phyloP scores from a whole-genome alignment of 2,797 vertebrate genomes.

The Naso thynnoides region DNA sequence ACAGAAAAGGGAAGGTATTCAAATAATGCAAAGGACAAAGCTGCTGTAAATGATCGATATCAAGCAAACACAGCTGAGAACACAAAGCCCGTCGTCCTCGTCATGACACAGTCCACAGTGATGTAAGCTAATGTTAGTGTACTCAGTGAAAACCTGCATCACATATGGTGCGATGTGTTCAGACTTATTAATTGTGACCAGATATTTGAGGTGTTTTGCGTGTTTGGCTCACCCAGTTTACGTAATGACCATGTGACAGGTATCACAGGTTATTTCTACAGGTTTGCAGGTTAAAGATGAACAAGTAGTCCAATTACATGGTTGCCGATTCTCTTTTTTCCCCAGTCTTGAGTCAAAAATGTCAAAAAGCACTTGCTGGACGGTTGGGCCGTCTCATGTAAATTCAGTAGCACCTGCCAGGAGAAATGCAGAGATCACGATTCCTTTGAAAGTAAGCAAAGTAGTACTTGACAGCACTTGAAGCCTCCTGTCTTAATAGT shows the following conservation, averaged over 20 bases:
- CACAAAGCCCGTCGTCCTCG: conserved; percentile 13
- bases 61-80: conserved; percentile 60
- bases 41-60: neutral
- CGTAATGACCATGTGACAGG: too few relatives aligned
- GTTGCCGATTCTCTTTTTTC: neutral
- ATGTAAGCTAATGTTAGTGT: neutral
- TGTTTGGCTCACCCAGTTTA: neutral
- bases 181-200: too few relatives aligned
- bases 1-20: conserved; percentile 30
- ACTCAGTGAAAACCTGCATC: neutral
- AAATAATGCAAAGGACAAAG: conserved; percentile 26
- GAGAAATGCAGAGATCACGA: conserved; percentile 40
- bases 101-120: neutral
- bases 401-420: conserved; percentile 25
- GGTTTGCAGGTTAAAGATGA: neutral
- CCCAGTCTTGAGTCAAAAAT: neutral
- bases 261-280: neutral
- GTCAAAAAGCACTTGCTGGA: neutral
- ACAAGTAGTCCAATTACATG: neutral
- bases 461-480: conserved; percentile 37
- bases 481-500: conserved; percentile 46
- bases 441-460: conserved; percentile 50
- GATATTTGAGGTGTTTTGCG: neutral
- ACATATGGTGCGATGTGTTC: neutral
- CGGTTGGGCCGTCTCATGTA: conserved; percentile 17